A percentile compares a stretch with the other conserved stretches of the same genome.
phyloP scores from a whole-genome alignment of 2,888 invertebrate genomes.

The Cosmopolites sordidus region DNA sequence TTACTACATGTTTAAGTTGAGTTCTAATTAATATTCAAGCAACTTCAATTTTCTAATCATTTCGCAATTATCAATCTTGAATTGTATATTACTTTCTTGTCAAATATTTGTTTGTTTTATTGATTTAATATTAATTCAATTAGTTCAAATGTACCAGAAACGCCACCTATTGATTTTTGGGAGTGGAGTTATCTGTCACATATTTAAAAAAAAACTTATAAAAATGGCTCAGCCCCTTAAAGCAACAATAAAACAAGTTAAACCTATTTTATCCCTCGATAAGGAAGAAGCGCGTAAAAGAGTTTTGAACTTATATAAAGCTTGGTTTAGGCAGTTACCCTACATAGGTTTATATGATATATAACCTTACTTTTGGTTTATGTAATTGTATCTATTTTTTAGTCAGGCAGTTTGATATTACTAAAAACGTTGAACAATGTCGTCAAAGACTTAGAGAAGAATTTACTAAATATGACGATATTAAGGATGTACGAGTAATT shows the following conservation, averaged over 20 bases:
- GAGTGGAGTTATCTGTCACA: no score
- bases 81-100: no score
- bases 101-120: no score
- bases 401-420: conserved; percentile 72
- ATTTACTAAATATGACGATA: conserved; percentile 71
- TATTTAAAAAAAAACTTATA: no score
- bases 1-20: no score
- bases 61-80: no score
- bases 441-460: conserved; percentile 70
- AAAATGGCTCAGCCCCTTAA: conserved; percentile 48
- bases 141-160: no score
- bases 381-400: conserved; percentile 19
- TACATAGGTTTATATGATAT: conserved; percentile 66
- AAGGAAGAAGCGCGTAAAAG: conserved; percentile 73
- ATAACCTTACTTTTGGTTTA: conserved; percentile 35
- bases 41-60: no score
- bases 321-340: conserved; percentile 91
- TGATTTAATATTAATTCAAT: no score
- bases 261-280: conserved; percentile 79
- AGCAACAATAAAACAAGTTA: conserved; percentile 63
- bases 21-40: no score
- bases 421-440: conserved; percentile 66
- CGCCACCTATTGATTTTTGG: no score
- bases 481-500: conserved; percentile 79
- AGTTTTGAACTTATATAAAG: conserved; percentile 84